Evolutionary conservation across 2,113 vertebrate genomes (phyloP).

Genomic region (Cyanistes caeruleus): DNA sequence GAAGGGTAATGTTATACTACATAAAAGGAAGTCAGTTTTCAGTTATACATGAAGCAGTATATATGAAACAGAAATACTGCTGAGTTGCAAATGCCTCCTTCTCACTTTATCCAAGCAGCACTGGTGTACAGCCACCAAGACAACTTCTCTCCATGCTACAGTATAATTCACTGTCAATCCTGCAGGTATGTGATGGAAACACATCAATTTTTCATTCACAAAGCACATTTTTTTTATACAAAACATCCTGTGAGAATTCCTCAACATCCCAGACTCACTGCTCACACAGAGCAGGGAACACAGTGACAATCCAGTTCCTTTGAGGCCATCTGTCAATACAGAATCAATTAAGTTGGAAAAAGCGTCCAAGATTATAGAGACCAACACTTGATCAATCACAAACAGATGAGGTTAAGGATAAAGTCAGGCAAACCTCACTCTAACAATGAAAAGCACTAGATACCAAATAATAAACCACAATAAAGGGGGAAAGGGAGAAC

Average conservation of each 20-base stretch:
- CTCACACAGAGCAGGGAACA: not conserved
- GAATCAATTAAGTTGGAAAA: not conserved
- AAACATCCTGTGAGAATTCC: not conserved
- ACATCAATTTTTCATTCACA: not conserved
- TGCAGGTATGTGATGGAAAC: not conserved
- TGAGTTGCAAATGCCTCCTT: not conserved
- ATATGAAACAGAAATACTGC: not conserved
- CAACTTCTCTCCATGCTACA: not conserved
- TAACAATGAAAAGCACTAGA: not conserved
- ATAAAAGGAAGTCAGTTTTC: not conserved
- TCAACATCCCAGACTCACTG: not conserved
- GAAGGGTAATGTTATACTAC: not conserved
- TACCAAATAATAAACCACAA: not conserved
- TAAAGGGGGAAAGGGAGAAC: not conserved
- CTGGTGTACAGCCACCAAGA: not conserved
- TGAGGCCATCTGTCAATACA: not conserved
- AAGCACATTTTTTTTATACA: not conserved
- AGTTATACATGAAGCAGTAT: not conserved
- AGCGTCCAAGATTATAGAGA: not conserved
- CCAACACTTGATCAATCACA: not conserved
- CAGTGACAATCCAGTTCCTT: not conserved
- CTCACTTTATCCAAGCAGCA: not conserved
- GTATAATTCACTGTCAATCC: not conserved
- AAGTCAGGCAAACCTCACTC: not conserved
- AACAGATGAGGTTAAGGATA: not conserved